Evolutionary conservation across 2,888 invertebrate species (phyloP), one percentile per base, ranked within the genome.

Genomic region (Eutolmus rufibarbis): DNA sequence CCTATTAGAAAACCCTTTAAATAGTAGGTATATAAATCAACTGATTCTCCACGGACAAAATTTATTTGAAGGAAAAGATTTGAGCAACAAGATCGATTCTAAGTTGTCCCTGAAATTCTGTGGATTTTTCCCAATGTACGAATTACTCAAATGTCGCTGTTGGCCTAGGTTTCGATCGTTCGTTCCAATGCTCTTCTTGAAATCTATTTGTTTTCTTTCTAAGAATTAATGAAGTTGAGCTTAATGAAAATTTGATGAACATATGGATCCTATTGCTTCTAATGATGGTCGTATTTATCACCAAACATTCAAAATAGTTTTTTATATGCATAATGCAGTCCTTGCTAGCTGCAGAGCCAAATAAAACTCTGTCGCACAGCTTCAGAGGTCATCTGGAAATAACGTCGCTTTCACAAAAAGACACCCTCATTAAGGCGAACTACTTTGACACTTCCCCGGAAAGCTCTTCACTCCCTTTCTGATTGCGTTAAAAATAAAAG

Each of bases 11-110:
- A n/a, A n/a, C n/a, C n/a, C n/a, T n/a, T n/a, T n/a, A n/a, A n/a
- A n/a, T n/a, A n/a, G n/a, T n/a, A n/a, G n/a, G n/a, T n/a, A 77
- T 87, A 88, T 88, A 88, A 88, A 88, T 88, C 88, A 88, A 85
- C 46, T 28, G 87, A 88, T 85, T 84, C 88, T 88, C 85, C 78
- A 66, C 37, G 88, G 88, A 82, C 78, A 31, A 77, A 84, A 88
- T 87, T 87, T 86, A 79, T 85, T 78, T 79, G 84, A 66, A 86
- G 78, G 74, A 76, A 74, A 85, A 87, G 78, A 78, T 84, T 87
- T 84, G 57, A 77, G 40, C 74, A 85, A 43, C 46, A 74, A 74
- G 51, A 85, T 85, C 85, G 74, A 85, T 85, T 19, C 74, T 74
- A 28, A 85, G 85, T 74, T 46, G 74, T 85, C 74, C 85, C 74